Percentiles rank a stretch among this genome's conserved stretches.
These are phyloP conservation scores for Varecia variegata DNA, from an alignment of 2,797 vertebrate species.

Conservation along the genomic window DNA sequence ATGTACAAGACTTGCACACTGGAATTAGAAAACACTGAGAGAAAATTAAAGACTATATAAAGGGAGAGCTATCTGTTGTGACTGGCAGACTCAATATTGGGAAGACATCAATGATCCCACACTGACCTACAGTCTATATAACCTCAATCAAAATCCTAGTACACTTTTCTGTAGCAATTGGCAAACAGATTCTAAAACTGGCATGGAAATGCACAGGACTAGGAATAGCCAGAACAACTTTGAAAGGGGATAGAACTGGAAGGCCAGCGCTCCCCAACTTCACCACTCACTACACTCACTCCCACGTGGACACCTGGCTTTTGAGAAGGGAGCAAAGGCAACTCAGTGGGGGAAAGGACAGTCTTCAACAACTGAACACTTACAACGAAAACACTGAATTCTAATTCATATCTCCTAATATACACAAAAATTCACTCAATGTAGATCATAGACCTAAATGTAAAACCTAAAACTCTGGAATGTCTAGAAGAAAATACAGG, in stretches of 20 bases:
- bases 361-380: neutral
- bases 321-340: neutral
- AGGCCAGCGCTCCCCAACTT: neutral
- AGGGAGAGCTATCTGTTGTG: neutral
- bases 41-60: neutral
- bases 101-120: neutral
- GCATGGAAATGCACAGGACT: neutral
- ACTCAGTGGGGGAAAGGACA: no score
- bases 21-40: neutral
- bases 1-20: neutral
- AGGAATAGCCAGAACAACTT: neutral
- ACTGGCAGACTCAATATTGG: neutral
- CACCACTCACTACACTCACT: neutral
- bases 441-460: neutral
- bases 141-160: neutral
- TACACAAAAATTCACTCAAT: neutral
- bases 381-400: neutral
- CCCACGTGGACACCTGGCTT: neutral
- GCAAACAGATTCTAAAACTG: neutral
- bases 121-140: neutral
- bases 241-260: neutral
- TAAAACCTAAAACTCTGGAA: neutral
- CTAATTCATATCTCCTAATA: neutral
- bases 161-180: neutral
- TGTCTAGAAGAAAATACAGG: neutral